Evolutionary conservation across 2,797 vertebrate genomes (phyloP), one percentile per base, ranked within the genome.

Genomic region (Miichthys miiuy): DNA sequence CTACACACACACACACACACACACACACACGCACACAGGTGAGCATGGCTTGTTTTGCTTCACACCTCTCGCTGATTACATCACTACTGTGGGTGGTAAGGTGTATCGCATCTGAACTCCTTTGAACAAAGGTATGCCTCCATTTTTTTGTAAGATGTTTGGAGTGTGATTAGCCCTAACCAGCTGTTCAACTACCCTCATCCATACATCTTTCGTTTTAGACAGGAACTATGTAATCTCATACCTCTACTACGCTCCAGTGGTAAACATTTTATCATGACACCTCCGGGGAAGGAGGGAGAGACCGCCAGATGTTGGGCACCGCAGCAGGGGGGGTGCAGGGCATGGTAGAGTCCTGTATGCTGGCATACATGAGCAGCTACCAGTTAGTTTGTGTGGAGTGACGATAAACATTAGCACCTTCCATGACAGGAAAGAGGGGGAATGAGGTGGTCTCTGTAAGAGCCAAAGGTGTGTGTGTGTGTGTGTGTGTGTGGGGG

Each of bases 141-240:
- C 8, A 9, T 38, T 38, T 38, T 38, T 58, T 20, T 79, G 70
- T 69, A 57, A 71, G 64, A 86, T 73, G 54, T 34, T 18, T 3
- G 14, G 44, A 54, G 52, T 51, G 46, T 64, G 73, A 84, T 65
- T 72, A 46, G 41, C 46, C n/a, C 54, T 46, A 17, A 48, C 68
- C 74, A 77, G 70, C 74, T 80, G 68, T 70, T 82, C 44, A 54
- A 30, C 76, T 9, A 21, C 56, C 27, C 50, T 27, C 69, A 80
- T 80, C 55, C 42, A 77, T 38, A 60, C 68, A 65, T 87, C 61
- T 78, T 38, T 56, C 6, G 58, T 56, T 71, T 79, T 64, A 73
- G 52, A 76, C 80, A 80, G 81, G 70, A 77, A 70, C 68, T 76
- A 84, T 88, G 83, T 68, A 83, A 87, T 84, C 75, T 84, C 65